Percentiles rank a stretch among this genome's conserved stretches.
phyloP scores from a whole-genome alignment of 2,797 vertebrate genomes.

The Acipenser ruthenus region DNA sequence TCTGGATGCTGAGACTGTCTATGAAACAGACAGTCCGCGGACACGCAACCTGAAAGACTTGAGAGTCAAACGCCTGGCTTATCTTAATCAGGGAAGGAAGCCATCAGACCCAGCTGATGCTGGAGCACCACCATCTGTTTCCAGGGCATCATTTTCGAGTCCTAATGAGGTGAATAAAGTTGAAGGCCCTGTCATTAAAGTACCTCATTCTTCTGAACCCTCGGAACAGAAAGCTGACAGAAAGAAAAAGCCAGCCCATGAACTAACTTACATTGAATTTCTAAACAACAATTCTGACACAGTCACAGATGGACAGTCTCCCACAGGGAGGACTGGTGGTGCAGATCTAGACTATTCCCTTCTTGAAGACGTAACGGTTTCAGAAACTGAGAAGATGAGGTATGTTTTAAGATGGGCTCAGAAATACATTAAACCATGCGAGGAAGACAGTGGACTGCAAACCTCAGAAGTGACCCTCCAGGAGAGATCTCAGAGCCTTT shows the following conservation, averaged over 20 bases:
- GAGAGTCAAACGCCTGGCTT: slow-evolving; percentile 23
- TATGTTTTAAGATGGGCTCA: slow-evolving; percentile 48
- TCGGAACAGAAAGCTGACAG: not conserved
- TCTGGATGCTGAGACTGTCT: slow-evolving; percentile 4
- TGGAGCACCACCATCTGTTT: not conserved
- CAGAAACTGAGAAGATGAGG: slow-evolving; percentile 50
- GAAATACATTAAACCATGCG: slow-evolving; percentile 31
- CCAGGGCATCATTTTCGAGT: not conserved
- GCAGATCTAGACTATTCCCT: slow-evolving; percentile 26
- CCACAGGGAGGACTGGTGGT: not conserved
- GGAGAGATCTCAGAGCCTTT: not conserved
- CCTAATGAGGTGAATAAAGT: not conserved
- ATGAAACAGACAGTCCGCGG: slow-evolving; percentile 15
- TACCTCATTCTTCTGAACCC: not conserved
- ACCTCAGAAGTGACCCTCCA: not conserved
- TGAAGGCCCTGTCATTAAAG: not conserved
- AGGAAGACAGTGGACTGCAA: slow-evolving; percentile 9
- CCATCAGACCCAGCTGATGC: not conserved
- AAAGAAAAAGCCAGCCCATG: not conserved
- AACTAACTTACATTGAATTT: not conserved
- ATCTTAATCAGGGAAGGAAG: slow-evolving; percentile 20
- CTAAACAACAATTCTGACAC: not conserved
- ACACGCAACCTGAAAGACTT: slow-evolving; percentile 24
- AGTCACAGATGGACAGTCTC: not conserved
- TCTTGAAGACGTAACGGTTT: slow-evolving; percentile 31